Evolutionary conservation across 2,797 vertebrate species (phyloP).

Genomic region (Typhlichthys eigenmanni): DNA sequence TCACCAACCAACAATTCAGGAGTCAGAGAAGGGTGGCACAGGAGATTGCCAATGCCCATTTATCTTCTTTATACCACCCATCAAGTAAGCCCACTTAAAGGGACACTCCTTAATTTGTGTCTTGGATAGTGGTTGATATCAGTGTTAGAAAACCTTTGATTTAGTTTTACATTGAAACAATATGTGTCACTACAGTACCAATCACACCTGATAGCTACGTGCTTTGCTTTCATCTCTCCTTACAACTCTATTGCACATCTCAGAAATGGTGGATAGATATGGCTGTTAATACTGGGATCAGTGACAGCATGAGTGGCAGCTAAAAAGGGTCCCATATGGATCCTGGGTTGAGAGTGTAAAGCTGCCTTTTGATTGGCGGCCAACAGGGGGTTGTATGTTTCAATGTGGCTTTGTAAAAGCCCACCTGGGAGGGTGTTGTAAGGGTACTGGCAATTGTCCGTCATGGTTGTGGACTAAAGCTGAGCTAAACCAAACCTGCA

Average conservation of each 20-base stretch:
- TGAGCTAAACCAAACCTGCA: conserved; percentile 37
- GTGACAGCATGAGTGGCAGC: conserved; percentile 18
- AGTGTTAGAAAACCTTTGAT: no score
- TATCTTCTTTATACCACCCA: conserved; percentile 12
- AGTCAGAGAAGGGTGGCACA: conserved; percentile 27
- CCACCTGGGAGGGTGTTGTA: conserved; percentile 34
- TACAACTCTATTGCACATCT: no score
- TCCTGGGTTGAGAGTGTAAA: conserved; percentile 30
- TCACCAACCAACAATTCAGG: conserved; percentile 26
- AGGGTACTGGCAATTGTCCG: conserved; percentile 45
- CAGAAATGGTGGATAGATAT: background rate
- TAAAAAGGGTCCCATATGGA: conserved; percentile 32
- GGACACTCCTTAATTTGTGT: conserved; percentile 17
- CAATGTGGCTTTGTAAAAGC: conserved; percentile 43
- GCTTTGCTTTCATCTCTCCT: no score
- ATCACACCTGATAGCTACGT: no score
- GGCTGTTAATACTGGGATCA: conserved; percentile 23
- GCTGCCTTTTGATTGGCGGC: conserved; percentile 50
- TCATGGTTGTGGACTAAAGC: conserved; percentile 28
- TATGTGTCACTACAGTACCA: no score
- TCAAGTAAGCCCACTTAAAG: conserved; percentile 32
- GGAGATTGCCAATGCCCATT: conserved; percentile 26
- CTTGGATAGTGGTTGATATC: no score
- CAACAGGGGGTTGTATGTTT: conserved; percentile 36
- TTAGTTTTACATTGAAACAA: no score